Percentiles rank a stretch among this genome's conserved stretches.
Evolutionary conservation across 2,888 invertebrate genomes (phyloP).

Genomic region (Stenodema calcarata): DNA sequence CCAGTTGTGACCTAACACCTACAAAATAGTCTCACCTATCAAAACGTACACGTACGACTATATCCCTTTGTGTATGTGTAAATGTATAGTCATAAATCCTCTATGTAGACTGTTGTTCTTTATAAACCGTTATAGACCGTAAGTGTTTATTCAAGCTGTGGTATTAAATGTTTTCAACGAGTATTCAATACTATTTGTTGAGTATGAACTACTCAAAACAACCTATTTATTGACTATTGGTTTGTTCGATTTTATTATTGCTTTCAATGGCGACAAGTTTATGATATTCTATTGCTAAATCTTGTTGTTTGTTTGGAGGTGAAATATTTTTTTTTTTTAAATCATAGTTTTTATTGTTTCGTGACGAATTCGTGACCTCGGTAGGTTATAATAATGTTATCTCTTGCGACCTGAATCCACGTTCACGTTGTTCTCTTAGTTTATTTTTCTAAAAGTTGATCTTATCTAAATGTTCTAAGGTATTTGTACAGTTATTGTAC

Average conservation of each 20-base stretch:
- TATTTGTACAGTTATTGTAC: background rate
- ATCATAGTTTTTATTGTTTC: background rate
- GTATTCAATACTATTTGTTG: background rate
- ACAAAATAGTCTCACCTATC: too few relatives aligned
- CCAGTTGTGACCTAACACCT: too few relatives aligned
- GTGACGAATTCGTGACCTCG: background rate
- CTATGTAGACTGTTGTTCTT: background rate
- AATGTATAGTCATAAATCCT: background rate
- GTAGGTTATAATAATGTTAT: background rate
- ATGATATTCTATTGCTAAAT: background rate
- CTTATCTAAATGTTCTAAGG: background rate
- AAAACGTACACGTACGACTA: too few relatives aligned
- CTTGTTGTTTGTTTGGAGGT: background rate
- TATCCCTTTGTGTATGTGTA: too few relatives aligned
- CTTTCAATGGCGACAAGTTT: background rate
- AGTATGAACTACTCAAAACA: background rate
- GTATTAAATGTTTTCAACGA: background rate
- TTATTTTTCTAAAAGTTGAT: background rate
- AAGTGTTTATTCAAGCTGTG: background rate
- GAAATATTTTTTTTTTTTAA: background rate
- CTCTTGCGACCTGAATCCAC: background rate
- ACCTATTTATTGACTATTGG: background rate
- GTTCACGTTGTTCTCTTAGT: background rate
- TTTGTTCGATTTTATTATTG: background rate
- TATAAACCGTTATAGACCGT: background rate